Evolutionary conservation across 1,140 invertebrate genomes (phyloP), one percentile per base, ranked within the genome.

Genomic region (Sogatella furcifera): DNA sequence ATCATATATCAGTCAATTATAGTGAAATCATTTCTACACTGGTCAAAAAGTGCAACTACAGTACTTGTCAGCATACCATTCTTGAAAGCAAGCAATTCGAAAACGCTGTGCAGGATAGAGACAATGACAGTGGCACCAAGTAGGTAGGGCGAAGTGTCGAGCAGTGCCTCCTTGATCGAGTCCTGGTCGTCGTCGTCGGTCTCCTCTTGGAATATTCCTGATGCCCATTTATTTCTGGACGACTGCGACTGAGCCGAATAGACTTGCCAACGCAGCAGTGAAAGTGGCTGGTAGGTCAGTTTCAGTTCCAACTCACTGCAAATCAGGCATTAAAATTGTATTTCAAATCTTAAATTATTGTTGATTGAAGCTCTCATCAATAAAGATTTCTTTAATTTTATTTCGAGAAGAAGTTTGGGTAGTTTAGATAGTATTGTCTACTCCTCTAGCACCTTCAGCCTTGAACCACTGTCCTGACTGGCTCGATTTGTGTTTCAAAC

Each of bases 1-100:
- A n/a, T n/a, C n/a, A n/a, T n/a, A n/a, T n/a, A n/a, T n/a, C n/a
- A n/a, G n/a, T n/a, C n/a, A n/a, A n/a, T n/a, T n/a, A n/a, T n/a
- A n/a, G n/a, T 28, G 2, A 6, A 28, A 4, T 28, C 6, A 28
- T 28, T 28, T 28, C 24, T 4, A 28, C 2, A 28, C 6, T 28
- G 2, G 24, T 28, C 24, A 28, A 28, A 4, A 2, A 28, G 24
- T 28, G 24, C 2, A 28, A 28, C 42, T 54, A 24, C 56, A n/a
- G n/a, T n/a, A n/a, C n/a, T 17, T 8, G 38, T 15, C 46, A 38
- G 46, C 67, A 76, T 76, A 88, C 86, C 95, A 80, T 99, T 99
- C 79, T 99, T 99, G 74, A 99, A 99, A 55, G 97, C 97, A 31
- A 99, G 78, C 67, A 99, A 85, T 74, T 99, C 97, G 78, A 99